Evolutionary conservation across 2,888 invertebrate genomes (phyloP), one percentile per base, ranked within the genome.

Genomic region (Orchestes rusci): DNA sequence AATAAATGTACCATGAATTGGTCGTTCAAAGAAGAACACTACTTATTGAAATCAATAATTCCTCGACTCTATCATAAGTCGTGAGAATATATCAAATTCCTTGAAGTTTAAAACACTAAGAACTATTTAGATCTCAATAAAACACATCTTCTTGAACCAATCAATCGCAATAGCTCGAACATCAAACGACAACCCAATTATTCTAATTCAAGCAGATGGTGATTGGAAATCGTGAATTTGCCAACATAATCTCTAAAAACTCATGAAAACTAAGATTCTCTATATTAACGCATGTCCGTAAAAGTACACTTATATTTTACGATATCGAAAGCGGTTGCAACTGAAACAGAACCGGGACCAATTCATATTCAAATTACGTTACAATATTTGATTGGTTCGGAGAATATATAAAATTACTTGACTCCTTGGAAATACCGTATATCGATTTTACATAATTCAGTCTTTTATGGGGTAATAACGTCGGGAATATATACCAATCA

Each of bases 301-400:
- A n/a, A n/a, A n/a, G 19, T 17, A 20, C 16, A 17, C 38, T 46
- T 45, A 45, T 32, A 41, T 20, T 46, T 46, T 42, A 46, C 29
- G 38, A 42, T 42, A 42, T 17, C 27, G 34, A 42, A 37, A 33
- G 44, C 32, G 36, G 48, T 37, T 39, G 37, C 40, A 34, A 19
- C 42, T 27, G 38, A 28, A 38, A 19, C 20, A 36, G 16, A n/a
- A 32, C 28, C 36, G 28, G 35, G 37, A 32, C 30, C 44, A 38
- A 30, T 48, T 44, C 48, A 44, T 48, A 44, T 48, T 48, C 45
- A 48, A 48, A 48, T 48, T 48, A 44, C 37, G 48, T 36, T 43
- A 43, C 43, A 48, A 43, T 48, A 43, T 48, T 44, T 44, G 48
- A 48, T 48, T 44, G 34, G 41, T 44, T 48, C 44, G 40, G 38